Evolutionary conservation across 1,140 invertebrate species (phyloP).

Genomic region (Palaemon carinicauda): DNA sequence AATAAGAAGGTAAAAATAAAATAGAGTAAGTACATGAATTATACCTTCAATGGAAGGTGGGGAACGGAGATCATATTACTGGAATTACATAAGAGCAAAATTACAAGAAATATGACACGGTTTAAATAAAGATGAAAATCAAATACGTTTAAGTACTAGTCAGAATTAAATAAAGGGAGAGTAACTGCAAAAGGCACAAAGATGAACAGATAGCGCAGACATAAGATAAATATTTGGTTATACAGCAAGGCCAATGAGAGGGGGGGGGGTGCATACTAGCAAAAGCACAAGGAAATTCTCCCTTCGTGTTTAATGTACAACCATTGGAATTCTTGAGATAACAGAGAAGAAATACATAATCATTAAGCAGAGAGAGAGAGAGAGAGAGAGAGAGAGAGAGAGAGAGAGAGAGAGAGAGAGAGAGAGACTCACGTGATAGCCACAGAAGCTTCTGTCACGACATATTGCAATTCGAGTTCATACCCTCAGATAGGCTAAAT

Average conservation of each 20-base stretch:
- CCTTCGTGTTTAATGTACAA: background rate
- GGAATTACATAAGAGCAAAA: background rate
- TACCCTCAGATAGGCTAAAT: no score
- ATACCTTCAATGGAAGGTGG: background rate
- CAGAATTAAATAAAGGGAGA: no score
- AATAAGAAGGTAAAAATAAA: background rate
- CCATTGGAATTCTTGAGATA: no score
- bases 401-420: background rate
- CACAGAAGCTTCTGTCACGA: background rate
- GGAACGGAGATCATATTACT: background rate
- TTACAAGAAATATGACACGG: background rate
- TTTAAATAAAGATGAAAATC: background rate
- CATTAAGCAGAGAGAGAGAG: constrained; percentile 21
- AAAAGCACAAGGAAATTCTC: no score
- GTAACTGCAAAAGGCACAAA: no score
- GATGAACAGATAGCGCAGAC: no score
- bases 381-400: constrained; percentile 38
- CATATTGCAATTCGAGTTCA: background rate
- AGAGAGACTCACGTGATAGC: background rate
- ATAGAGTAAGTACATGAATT: background rate
- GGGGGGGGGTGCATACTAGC: no score
- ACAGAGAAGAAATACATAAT: no score
- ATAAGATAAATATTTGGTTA: no score
- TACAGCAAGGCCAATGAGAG: no score
- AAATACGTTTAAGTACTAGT: no score